Evolutionary conservation across 2,797 vertebrate genomes (phyloP), one percentile per base, ranked within the genome.

Genomic region (Pipistrellus kuhlii): DNA sequence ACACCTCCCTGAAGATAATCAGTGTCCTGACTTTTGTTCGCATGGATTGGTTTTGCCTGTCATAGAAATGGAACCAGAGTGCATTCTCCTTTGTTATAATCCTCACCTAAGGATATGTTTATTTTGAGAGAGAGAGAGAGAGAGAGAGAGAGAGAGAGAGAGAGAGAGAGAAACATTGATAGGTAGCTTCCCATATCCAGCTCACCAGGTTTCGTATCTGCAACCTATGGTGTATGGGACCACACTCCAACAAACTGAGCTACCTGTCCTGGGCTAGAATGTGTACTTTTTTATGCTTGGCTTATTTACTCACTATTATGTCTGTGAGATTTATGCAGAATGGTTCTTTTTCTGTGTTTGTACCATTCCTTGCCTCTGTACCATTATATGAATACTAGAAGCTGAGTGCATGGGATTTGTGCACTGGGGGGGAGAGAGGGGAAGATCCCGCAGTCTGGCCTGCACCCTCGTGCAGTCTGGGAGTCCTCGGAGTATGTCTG

Each of bases 261-360:
- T 9, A 20, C n/a, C 64, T 68, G 64, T 17, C 17, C 64, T 32
- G 64, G 64, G 64, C 15, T 35, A 75, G 44, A n/a, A 11, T 38
- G 53, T 9, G 2, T 71, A n/a, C 11, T 94, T 51, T 51, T 90
- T 73, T 57, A 8, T 66, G n/a, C 57, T 84, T 46, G 59, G 46
- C 59, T 93, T 88, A 66, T 85, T 84, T 94, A 59, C 68, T 85
- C 27, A 72, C 57, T 75, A 77, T 59, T 73, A 32, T 51, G 21
- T 55, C 57, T 44, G 1, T 73, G 72, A 83, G 85, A 94, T 89
- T 83, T 82, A 75, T 73, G 30, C 41, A 77, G 15, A 41, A 30
- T 81, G 48, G 23, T 48, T 90, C 6, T 73, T 69, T 94, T 87
- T 46, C 88, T 64, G 55, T 80, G 75, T 23, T 44, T 27, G 2